Conservation (phyloP, 2,888 invertebrate species). For the Eudemis profundana region DNA sequence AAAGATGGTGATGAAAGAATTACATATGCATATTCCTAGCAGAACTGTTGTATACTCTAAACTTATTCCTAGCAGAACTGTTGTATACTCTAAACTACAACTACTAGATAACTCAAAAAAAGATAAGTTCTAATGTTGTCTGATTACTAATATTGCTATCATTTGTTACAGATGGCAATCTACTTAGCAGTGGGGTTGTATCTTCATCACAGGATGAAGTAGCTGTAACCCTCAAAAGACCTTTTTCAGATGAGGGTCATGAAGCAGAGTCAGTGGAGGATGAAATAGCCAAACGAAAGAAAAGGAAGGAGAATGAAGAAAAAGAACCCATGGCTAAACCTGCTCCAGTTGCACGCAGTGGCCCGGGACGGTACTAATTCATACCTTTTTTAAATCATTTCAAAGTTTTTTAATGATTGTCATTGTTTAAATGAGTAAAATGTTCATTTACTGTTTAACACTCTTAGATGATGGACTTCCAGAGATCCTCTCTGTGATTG, state of each 20-base stretch:
- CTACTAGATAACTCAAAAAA: no score
- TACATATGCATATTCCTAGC: neutral
- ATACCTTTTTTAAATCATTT: slow-evolving; percentile 18
- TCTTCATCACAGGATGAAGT: slow-evolving; percentile 76
- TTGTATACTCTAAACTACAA: no score
- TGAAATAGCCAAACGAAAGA: slow-evolving; percentile 89
- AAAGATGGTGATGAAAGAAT: slow-evolving; percentile 63
- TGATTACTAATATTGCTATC: neutral
- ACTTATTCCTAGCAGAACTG: no score
- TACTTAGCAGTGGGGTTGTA: slow-evolving; percentile 73
- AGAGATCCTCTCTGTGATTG: no score
- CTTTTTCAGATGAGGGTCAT: slow-evolving; percentile 81
- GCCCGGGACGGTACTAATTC: slow-evolving; percentile 67
- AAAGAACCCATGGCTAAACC: slow-evolving; percentile 84
- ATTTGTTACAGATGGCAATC: slow-evolving; percentile 56
- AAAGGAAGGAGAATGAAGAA: slow-evolving; percentile 89
- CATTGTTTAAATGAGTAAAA: no score
- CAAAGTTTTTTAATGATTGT: no score
- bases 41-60: neutral
- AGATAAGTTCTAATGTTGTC: no score
- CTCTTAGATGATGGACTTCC: no score
- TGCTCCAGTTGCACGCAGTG: slow-evolving; percentile 69
- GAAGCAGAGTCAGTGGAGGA: slow-evolving; percentile 85
- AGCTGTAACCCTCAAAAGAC: slow-evolving; percentile 58
- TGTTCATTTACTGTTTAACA: no score